Evolutionary conservation across 2,113 vertebrate genomes (phyloP), one percentile per base, ranked within the genome.

Genomic region (Xenus cinereus): DNA sequence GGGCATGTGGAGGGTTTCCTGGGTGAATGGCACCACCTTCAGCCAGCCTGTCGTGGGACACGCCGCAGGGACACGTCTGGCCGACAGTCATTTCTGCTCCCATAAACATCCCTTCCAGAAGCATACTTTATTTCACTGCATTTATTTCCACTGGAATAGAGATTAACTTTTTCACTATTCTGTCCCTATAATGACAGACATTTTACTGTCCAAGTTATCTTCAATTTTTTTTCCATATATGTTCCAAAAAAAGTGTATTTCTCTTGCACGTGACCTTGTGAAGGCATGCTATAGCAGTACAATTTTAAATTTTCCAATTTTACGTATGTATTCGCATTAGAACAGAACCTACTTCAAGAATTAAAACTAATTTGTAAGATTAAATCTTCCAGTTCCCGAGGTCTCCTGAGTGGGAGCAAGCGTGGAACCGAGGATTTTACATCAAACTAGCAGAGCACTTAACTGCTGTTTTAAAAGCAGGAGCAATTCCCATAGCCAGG

Each of bases 21-120:
- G 90, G 66, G 15, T 3, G 32, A 45, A 54, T 23, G 88, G 90
- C 94, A 91, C 78, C 93, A 77, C 95, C 95, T 93, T 73, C 93
- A 33, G 53, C 53, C 53, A 54, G 53, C 18, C 27, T 30, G 28
- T 54, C 3, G 7, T 5, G 62, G 39, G 32, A 22, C 39, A 48
- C 28, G 9, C 7, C 14, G 27, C 3, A 4, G 32, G 22, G 27
- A 26, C 27, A 2, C 32, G 24, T 1, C 9, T 16, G 15, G 17
- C 66, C 13, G 12, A 8, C 28, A 26, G 50, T 4, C 5, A 12
- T 12, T 26, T 16, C 46, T 67, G 14, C 7, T 28, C 51, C 80
- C 66, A n/a, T 9, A 21, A 48, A 56, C 43, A 43, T 2, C 60
- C 54, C 75, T 73, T 28, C 46, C 4, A 6, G 3, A 39, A 63